phyloP scores from a whole-genome alignment of 2,888 invertebrate genomes.

The Fabriciana adippe region DNA sequence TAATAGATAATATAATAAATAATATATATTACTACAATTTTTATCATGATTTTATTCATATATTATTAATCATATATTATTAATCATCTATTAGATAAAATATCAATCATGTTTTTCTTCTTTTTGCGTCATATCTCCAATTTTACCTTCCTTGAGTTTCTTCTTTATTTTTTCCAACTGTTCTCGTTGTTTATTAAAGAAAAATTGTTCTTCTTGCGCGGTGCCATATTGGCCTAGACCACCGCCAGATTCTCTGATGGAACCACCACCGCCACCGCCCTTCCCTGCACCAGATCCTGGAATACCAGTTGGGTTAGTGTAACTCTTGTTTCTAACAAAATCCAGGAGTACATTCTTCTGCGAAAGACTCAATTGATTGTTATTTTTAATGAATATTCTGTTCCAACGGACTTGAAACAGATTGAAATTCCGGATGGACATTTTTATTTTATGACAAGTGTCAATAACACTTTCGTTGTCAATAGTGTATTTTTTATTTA shows the following conservation, averaged over 20 bases:
- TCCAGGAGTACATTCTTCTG: not conserved
- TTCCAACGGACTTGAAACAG: conserved; percentile 8
- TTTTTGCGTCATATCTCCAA: conserved; percentile 37
- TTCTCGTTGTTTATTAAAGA: conserved; percentile 58
- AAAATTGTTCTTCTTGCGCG: conserved; percentile 66
- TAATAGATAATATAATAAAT: not conserved
- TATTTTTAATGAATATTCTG: not conserved
- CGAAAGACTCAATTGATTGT: not conserved
- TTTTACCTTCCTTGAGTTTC: conserved; percentile 44
- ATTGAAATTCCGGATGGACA: conserved; percentile 4
- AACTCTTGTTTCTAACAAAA: conserved; percentile 24
- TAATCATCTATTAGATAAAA: not conserved
- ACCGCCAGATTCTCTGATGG: conserved; percentile 60
- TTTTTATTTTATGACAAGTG: conserved; percentile 12
- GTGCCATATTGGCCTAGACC: conserved; percentile 59
- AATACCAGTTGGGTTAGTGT: conserved; percentile 33
- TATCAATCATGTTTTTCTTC: conserved; percentile 33
- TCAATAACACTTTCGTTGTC: not conserved
- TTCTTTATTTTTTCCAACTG: conserved; percentile 58
- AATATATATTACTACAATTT: not conserved
- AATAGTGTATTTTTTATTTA: not conserved
- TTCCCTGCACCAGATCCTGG: conserved; percentile 62
- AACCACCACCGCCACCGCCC: conserved; percentile 61
- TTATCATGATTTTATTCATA: not conserved
- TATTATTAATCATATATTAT: not conserved